Evolutionary conservation across 2,797 vertebrate species (phyloP), one percentile per base, ranked within the genome.

Genomic region (Cuniculus paca): DNA sequence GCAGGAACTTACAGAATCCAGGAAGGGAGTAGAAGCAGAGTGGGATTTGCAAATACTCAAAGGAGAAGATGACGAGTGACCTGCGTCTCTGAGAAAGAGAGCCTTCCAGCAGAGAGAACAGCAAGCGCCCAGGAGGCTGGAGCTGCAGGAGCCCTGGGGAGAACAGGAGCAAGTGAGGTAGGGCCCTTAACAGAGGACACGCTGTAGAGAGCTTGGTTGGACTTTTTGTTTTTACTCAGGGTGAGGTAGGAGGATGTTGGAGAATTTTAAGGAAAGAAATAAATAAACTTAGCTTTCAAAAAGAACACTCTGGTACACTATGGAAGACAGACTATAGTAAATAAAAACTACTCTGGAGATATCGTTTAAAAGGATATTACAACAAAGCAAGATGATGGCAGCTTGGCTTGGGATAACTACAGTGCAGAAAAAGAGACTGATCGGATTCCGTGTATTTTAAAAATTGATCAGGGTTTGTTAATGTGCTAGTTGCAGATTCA

Each of bases 201-300:
- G 42, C 2, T 16, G 4, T 22, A 31, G 1, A n/a, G 58, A 89
- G 4, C 19, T 77, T 36, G 22, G 6, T 10, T 10, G 45, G 45
- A 75, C 50, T 61, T 42, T 16, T 28, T 1, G 24, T 26, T 50
- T 61, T 45, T 28, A 65, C 11, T 60, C 22, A 42, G 54, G 7
- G 12, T 5, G 2, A 45, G 14, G 90, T 5, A 80, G 45, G 14
- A 42, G 9, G 39, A 56, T 11, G 34, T 9, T 85, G 36, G 42
- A 91, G 26, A 70, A 61, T 70, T 91, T 42, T 81, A 77, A 95
- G 50, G 42, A 86, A 22, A 56, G 34, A 50, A 84, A 94, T 56
- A 72, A 52, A 45, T 82, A 75, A 70, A 75, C 36, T 84, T 24
- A 61, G 7, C 31, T 58, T 65, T 54, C 31, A 17, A 74, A 84